Percentiles rank a stretch among this genome's conserved stretches.
phyloP scores from a whole-genome alignment of 2,888 invertebrate genomes.

The Platynereis dumerilii region DNA sequence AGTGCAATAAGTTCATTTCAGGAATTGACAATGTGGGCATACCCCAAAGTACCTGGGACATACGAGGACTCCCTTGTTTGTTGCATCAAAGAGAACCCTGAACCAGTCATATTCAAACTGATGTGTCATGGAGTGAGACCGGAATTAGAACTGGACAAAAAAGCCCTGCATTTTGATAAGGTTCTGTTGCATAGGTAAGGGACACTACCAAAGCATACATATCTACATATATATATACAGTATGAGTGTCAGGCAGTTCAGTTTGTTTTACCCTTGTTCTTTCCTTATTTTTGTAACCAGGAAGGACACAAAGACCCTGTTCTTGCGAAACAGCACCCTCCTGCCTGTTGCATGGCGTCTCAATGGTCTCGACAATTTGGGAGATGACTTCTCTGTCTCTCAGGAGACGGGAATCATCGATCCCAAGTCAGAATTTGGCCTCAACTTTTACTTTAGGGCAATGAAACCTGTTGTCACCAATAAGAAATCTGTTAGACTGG shows the following conservation, averaged over 20 bases:
- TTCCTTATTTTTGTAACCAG: constrained; percentile 41
- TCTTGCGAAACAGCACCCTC: constrained; percentile 61
- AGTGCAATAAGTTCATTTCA: too few species aligned
- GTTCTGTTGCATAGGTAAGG: constrained; percentile 63
- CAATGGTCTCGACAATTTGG: constrained; percentile 61
- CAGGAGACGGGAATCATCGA: constrained; percentile 62
- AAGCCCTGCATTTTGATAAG: constrained; percentile 62
- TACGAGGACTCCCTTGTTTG: constrained; percentile 62
- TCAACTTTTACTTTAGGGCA: constrained; percentile 63
- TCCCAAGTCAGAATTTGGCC: constrained; percentile 59
- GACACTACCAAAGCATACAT: background rate
- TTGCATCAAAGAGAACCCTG: constrained; percentile 63
- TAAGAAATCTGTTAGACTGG: constrained; percentile 60
- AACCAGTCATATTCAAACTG: constrained; percentile 62
- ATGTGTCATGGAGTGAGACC: constrained; percentile 61
- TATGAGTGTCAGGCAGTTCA: too few species aligned
- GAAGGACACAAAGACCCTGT: constrained; percentile 63
- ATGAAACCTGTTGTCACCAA: constrained; percentile 59
- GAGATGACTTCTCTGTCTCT: constrained; percentile 63
- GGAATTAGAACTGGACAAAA: constrained; percentile 62
- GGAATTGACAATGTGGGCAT: constrained; percentile 61
- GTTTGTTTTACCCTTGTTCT: too few species aligned
- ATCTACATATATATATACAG: too few species aligned
- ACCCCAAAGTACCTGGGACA: constrained; percentile 57
- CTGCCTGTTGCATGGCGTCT: constrained; percentile 63